These are phyloP conservation scores for Diadromus collaris DNA, from an alignment of 2,888 invertebrate genomes.

Conservation along the genomic window DNA sequence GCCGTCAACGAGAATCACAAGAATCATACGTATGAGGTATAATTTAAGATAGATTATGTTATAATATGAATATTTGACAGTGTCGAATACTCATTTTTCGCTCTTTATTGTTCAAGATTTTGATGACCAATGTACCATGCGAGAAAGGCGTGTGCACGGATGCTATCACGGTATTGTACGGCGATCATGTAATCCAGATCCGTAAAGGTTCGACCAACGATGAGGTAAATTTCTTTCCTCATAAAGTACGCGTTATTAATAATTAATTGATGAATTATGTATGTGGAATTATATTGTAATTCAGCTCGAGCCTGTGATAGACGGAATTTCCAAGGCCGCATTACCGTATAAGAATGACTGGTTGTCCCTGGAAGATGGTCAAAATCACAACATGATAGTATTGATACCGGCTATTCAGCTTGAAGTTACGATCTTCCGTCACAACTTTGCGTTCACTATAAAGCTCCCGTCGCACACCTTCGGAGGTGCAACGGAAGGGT, in stretches of 20 bases:
- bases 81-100: background rate
- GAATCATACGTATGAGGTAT: constrained; percentile 72
- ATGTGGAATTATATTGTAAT: constrained; percentile 50
- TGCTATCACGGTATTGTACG: constrained; percentile 85
- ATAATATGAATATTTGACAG: background rate
- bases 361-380: constrained; percentile 83
- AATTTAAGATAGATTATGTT: background rate
- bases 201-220: constrained; percentile 46
- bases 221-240: constrained; percentile 53
- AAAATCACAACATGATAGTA: constrained; percentile 84
- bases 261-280: background rate
- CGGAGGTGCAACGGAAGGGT: constrained; percentile 87
- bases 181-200: constrained; percentile 83
- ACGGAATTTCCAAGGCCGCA: constrained; percentile 79
- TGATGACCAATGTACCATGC: constrained; percentile 88
- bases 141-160: constrained; percentile 85
- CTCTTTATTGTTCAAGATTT: constrained; percentile 80
- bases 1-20: constrained; percentile 81
- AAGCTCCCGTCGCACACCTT: constrained; percentile 89
- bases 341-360: constrained; percentile 84
- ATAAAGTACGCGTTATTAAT: background rate
- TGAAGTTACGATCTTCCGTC: constrained; percentile 82
- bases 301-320: constrained; percentile 82
- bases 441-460: constrained; percentile 79
- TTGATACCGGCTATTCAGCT: constrained; percentile 86